Percentiles rank a stretch among this genome's conserved stretches.
Evolutionary conservation across 1,140 invertebrate species (phyloP).

Genomic region (Drosophila leontia): DNA sequence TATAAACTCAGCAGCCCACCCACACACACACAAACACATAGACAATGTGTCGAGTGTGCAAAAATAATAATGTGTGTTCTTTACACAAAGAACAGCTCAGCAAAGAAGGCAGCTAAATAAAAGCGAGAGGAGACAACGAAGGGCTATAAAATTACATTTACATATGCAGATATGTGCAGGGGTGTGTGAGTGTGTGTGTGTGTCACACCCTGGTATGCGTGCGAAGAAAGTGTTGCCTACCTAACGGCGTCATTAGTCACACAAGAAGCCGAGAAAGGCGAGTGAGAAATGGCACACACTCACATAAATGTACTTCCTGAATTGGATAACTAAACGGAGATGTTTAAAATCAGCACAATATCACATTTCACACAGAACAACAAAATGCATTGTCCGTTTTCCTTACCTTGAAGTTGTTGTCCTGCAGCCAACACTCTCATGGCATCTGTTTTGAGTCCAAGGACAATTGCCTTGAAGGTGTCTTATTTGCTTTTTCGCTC

Average conservation of each 20-base stretch:
- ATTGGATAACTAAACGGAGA: conserved; percentile 30
- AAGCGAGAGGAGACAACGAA: conserved; percentile 10
- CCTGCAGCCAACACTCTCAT: not conserved
- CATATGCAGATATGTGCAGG: conserved; percentile 43
- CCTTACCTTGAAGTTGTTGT: conserved; percentile 4
- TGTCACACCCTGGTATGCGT: conserved; percentile 1
- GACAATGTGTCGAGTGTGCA: conserved; percentile 74
- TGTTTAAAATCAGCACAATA: conserved; percentile 21
- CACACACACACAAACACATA: conserved; percentile 28
- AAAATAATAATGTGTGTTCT: conserved; percentile 68
- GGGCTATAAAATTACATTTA: conserved; percentile 53
- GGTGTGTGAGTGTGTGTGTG: not conserved
- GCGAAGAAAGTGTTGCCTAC: conserved; percentile 67
- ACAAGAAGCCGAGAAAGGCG: conserved; percentile 10
- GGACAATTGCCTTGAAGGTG: conserved; percentile 12
- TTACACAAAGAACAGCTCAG: conserved; percentile 52
- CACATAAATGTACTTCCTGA: conserved; percentile 24
- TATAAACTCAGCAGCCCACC: conserved; percentile 19
- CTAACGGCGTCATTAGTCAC: conserved; percentile 57
- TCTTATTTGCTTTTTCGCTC: conserved; percentile 4
- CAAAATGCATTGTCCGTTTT: conserved; percentile 14
- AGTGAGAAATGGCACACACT: conserved; percentile 38
- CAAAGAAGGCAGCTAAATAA: conserved; percentile 33
- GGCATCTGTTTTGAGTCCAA: conserved; percentile 10
- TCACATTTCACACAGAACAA: conserved; percentile 5